Conservation (phyloP, 2,888 invertebrate species). For the Drosophila differens region DNA sequence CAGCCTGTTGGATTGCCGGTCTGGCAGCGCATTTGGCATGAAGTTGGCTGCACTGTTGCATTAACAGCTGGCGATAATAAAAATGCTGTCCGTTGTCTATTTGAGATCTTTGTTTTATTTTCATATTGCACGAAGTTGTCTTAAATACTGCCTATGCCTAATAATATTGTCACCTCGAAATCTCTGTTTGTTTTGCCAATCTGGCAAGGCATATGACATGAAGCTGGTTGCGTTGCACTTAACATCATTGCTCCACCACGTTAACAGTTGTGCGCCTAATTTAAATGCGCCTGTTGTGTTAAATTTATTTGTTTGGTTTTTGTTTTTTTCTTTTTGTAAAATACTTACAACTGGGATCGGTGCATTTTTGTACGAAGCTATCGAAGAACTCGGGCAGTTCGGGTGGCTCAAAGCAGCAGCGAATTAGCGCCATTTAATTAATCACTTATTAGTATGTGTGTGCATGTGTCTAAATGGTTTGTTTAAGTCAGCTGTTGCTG, state of each 20-base stretch:
- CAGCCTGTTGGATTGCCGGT: constrained; percentile 11
- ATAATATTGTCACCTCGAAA: neutral
- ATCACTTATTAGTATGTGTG: neutral
- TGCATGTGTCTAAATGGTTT: constrained; percentile 11
- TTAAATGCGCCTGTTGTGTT: neutral
- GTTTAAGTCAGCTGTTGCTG: constrained; percentile 61
- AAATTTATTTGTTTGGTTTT: constrained; percentile 3
- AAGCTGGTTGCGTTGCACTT: constrained; percentile 28
- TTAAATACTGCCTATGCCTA: neutral
- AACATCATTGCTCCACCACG: constrained; percentile 22
- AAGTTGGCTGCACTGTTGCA: constrained; percentile 34
- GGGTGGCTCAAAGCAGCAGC: constrained; percentile 92
- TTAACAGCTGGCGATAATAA: neutral
- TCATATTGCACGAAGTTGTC: neutral
- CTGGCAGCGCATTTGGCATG: constrained; percentile 27
- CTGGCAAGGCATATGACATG: constrained; percentile 27
- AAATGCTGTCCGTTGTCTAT: neutral
- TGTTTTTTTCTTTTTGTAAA: neutral
- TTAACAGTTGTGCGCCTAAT: neutral
- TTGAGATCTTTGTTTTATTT: neutral
- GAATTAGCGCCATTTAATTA: constrained; percentile 85
- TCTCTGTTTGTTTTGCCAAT: neutral
- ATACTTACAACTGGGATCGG: constrained; percentile 93
- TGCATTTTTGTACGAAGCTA: constrained; percentile 91
- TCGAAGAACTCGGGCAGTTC: constrained; percentile 92